A percentile compares a stretch with the other conserved stretches of the same genome.
Evolutionary conservation across 2,888 invertebrate species (phyloP).

Genomic region (Apotomis capreana): DNA sequence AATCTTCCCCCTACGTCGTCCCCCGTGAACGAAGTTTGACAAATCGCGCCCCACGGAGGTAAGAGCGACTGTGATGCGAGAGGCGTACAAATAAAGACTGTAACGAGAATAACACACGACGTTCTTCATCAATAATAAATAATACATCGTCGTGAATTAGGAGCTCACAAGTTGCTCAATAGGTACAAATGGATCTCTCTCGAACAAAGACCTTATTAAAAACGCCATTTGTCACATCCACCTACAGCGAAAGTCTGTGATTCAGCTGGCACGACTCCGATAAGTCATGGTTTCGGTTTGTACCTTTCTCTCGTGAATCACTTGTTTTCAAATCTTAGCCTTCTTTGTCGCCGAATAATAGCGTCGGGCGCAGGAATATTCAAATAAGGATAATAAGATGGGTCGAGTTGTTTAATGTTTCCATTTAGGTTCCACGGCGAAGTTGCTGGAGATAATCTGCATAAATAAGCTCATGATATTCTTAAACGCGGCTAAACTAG

Average conservation of each 20-base stretch:
- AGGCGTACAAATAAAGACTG: neutral
- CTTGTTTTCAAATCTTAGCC: slow-evolving; percentile 44
- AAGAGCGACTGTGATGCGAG: neutral
- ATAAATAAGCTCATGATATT: slow-evolving; percentile 32
- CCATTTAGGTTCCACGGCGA: slow-evolving; percentile 13
- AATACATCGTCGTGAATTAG: slow-evolving; percentile 9
- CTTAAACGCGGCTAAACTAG: slow-evolving; percentile 27
- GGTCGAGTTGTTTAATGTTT: slow-evolving; percentile 21
- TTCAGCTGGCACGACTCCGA: slow-evolving; percentile 51
- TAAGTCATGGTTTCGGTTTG: slow-evolving; percentile 52
- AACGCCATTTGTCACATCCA: slow-evolving; percentile 50
- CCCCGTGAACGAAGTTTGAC: neutral
- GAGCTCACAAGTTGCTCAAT: slow-evolving; percentile 22
- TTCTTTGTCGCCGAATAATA: slow-evolving; percentile 28
- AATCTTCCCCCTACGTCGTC: neutral
- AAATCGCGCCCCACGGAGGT: neutral
- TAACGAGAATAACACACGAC: slow-evolving; percentile 5
- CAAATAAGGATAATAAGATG: slow-evolving; percentile 11
- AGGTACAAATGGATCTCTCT: slow-evolving; percentile 8
- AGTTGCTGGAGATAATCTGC: slow-evolving; percentile 26
- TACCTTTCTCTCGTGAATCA: slow-evolving; percentile 57
- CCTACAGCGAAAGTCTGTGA: slow-evolving; percentile 55
- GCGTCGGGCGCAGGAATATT: slow-evolving; percentile 11
- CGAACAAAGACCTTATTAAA: slow-evolving; percentile 41
- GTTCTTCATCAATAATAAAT: slow-evolving; percentile 1